Evolutionary conservation across 2,888 invertebrate species (phyloP).

Genomic region (Palloptera scutellata): DNA sequence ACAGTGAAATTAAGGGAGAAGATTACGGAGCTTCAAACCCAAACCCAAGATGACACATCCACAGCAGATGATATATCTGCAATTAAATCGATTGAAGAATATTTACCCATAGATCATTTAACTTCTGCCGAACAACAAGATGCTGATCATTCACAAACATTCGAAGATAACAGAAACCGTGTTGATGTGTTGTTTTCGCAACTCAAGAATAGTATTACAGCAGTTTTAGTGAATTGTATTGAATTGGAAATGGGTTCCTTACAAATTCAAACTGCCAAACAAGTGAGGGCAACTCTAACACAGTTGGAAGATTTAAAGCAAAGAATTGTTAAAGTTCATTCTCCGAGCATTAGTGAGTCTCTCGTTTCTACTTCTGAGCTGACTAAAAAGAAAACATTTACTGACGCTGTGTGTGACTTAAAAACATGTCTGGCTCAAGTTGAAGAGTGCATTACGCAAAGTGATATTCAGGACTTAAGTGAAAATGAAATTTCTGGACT

Average conservation of each 20-base stretch:
- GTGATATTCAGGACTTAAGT: constrained; percentile 44
- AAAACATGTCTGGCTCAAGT: constrained; percentile 57
- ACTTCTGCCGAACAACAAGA: not conserved
- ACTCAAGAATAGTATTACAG: constrained; percentile 53
- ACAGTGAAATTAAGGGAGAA: not conserved
- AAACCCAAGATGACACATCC: constrained; percentile 51
- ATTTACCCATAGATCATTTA: constrained; percentile 46
- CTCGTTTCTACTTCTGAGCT: constrained; percentile 54
- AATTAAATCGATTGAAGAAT: constrained; percentile 68
- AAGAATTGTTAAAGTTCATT: constrained; percentile 61
- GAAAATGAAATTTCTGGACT: constrained; percentile 47
- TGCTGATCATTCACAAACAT: constrained; percentile 33
- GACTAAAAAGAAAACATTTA: constrained; percentile 55
- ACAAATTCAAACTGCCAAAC: constrained; percentile 41
- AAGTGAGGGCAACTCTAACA: constrained; percentile 53
- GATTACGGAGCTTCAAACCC: not conserved
- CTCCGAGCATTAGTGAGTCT: constrained; percentile 55
- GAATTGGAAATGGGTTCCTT: constrained; percentile 50
- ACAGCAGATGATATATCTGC: constrained; percentile 69
- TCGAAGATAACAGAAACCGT: constrained; percentile 38
- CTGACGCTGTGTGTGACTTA: constrained; percentile 55
- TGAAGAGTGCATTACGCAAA: constrained; percentile 49
- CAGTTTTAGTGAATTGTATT: constrained; percentile 52
- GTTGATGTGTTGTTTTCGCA: constrained; percentile 49
- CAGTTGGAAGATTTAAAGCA: constrained; percentile 63